Evolutionary conservation across 2,888 invertebrate genomes (phyloP), one percentile per base, ranked within the genome.

Genomic region (Opisthograptis luteolata): DNA sequence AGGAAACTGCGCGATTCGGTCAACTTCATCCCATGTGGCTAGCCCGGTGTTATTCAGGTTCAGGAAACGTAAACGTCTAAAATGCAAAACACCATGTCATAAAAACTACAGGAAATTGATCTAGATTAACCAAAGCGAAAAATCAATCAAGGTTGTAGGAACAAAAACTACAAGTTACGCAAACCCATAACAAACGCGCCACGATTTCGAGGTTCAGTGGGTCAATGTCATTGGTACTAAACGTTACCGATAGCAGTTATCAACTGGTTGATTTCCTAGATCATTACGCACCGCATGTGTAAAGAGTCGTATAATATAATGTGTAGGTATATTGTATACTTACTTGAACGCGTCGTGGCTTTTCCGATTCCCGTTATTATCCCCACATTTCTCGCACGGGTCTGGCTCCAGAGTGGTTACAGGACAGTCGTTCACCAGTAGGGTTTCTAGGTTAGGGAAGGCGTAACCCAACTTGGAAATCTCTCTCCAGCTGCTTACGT

Each of bases 11-110:
- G 95, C 94, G 60, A 98, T 91, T 64, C 95, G 93, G 73, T 98
- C 98, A 51, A 98, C 94, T 73, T 98, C 97, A 66, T 96, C 94
- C 97, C 98, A 98, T 24, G 95, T 94, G 35, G 94, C 92, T 35
- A 98, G 84, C 37, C 94, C 93, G 12, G 97, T 96, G 64, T 96
- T 95, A 81, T 97, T 97, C 56, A 98, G 91, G 83, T 97, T 97
- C 47, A 97, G 91, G 73, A 96, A 94, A 71, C 94, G 93, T 40
- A 97, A 92, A 72, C 92, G 92, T 45, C 93, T 92, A 83, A 92
- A 94, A 66, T 45, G 9, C 15, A 53, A 35, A 31, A 42, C 6
- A 5, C 8, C 10, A 42, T 60, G 47, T 28, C 44, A 59, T n/a
- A 53, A 85, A 68, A 31, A 53, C 31, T 40, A 46, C 39, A 45